Conservation (phyloP, 2,113 vertebrate genomes). For the Anhinga rufa region DNA sequence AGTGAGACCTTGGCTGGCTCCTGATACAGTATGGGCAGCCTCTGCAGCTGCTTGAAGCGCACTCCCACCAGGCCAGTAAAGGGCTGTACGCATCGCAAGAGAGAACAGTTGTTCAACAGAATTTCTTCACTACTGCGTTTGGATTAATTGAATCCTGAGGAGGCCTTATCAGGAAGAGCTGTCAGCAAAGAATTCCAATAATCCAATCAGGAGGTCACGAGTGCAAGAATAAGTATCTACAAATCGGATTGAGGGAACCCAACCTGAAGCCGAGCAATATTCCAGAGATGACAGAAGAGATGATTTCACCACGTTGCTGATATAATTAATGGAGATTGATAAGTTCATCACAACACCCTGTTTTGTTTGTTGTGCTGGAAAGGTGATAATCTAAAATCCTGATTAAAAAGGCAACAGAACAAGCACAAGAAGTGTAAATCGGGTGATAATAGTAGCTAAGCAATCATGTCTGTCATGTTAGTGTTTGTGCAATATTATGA, state of each 20-base stretch:
- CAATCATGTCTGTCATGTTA: background rate
- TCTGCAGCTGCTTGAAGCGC: background rate
- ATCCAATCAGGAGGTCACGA: constrained; percentile 68
- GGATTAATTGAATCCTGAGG: constrained; percentile 56
- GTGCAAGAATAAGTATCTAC: constrained; percentile 68
- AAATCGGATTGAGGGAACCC: constrained; percentile 56
- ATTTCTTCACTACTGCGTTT: constrained; percentile 41
- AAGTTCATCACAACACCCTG: background rate
- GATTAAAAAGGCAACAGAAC: background rate
- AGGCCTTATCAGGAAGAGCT: constrained; percentile 69
- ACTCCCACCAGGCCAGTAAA: background rate
- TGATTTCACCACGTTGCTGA: constrained; percentile 28
- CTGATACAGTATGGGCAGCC: background rate
- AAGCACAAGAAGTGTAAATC: background rate
- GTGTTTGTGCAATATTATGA: background rate
- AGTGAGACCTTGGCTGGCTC: background rate
- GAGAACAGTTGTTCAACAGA: constrained; percentile 18
- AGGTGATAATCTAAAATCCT: background rate
- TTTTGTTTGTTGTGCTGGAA: background rate
- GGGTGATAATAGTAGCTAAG: background rate
- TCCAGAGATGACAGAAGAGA: constrained; percentile 50
- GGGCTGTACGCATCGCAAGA: background rate
- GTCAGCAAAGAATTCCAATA: constrained; percentile 72
- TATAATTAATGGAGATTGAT: constrained; percentile 49
- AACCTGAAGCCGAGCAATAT: constrained; percentile 53